phyloP scores from a whole-genome alignment of 2,888 invertebrate genomes.

The Sicus ferrugineus region DNA sequence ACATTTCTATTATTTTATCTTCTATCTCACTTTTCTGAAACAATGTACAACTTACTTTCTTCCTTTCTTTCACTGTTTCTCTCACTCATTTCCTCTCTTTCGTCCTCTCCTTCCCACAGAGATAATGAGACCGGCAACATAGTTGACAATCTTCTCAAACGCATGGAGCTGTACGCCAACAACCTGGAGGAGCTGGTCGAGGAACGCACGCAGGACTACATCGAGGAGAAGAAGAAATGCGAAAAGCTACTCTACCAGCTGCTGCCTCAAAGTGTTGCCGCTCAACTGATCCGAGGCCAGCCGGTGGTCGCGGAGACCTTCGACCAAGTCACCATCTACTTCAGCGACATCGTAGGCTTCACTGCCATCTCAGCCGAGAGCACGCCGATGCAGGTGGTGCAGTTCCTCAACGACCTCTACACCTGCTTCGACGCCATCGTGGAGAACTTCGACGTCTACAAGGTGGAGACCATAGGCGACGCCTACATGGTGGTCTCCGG shows the following conservation, averaged over 20 bases:
- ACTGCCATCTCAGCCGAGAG: slow-evolving; percentile 80
- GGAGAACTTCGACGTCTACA: slow-evolving; percentile 86
- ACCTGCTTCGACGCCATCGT: slow-evolving; percentile 89
- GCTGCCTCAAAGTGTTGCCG: slow-evolving; percentile 85
- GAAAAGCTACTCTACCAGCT: slow-evolving; percentile 84
- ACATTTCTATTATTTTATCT: neutral
- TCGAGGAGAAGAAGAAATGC: slow-evolving; percentile 85
- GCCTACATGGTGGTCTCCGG: slow-evolving; percentile 86
- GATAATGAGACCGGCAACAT: slow-evolving; percentile 88
- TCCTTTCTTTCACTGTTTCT: neutral
- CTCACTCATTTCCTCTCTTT: neutral
- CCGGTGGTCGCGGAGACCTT: slow-evolving; percentile 83
- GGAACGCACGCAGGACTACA: slow-evolving; percentile 80
- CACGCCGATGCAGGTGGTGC: slow-evolving; percentile 84
- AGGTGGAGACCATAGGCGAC: slow-evolving; percentile 85
- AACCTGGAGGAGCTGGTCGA: slow-evolving; percentile 85
- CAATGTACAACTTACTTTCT: neutral
- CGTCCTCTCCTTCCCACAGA: slow-evolving; percentile 66
- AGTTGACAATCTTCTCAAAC: slow-evolving; percentile 87
- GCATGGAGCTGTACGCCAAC: slow-evolving; percentile 91
- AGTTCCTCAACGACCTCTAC: slow-evolving; percentile 86
- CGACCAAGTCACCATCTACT: slow-evolving; percentile 83
- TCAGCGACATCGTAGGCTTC: slow-evolving; percentile 86
- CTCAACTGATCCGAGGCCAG: slow-evolving; percentile 79
- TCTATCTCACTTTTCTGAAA: neutral